phyloP scores from a whole-genome alignment of 1,140 invertebrate genomes.

The Leptopilina clavipes region DNA sequence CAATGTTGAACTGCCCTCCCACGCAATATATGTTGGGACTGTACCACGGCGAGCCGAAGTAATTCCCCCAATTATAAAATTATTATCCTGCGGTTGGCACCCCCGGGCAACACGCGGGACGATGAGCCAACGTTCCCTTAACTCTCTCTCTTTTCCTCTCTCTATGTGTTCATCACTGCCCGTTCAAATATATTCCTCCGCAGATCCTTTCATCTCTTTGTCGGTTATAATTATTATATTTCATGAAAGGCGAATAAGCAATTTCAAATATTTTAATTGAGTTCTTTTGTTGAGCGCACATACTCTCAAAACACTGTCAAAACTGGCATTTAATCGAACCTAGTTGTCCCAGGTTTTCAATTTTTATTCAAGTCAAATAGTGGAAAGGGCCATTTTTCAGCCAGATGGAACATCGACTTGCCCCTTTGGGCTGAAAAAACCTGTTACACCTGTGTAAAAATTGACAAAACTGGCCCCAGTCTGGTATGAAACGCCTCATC shows the following conservation, averaged over 20 bases:
- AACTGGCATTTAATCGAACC: too few species aligned
- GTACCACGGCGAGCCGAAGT: conserved; percentile 69
- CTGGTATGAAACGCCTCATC: too few species aligned
- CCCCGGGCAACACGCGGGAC: conserved; percentile 70
- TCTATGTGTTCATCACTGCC: conserved; percentile 51
- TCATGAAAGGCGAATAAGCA: not conserved
- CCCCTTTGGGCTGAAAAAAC: too few species aligned
- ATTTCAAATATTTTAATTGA: conserved; percentile 7
- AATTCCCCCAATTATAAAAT: conserved; percentile 75
- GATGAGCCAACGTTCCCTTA: conserved; percentile 46
- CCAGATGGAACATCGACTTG: too few species aligned
- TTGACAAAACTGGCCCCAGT: too few species aligned
- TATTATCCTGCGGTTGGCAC: conserved; percentile 74
- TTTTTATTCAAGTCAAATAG: too few species aligned
- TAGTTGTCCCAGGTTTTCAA: too few species aligned
- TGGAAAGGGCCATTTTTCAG: too few species aligned
- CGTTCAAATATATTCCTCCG: conserved; percentile 20
- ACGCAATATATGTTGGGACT: conserved; percentile 65
- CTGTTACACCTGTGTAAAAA: too few species aligned
- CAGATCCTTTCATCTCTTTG: conserved; percentile 12
- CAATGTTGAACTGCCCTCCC: conserved; percentile 70
- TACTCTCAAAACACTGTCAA: too few species aligned
- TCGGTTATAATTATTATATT: conserved; percentile 21
- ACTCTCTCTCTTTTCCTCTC: conserved; percentile 50
- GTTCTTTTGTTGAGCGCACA: not conserved